phyloP scores from a whole-genome alignment of 2,797 vertebrate genomes.

The Triplophysa bombifrons region DNA sequence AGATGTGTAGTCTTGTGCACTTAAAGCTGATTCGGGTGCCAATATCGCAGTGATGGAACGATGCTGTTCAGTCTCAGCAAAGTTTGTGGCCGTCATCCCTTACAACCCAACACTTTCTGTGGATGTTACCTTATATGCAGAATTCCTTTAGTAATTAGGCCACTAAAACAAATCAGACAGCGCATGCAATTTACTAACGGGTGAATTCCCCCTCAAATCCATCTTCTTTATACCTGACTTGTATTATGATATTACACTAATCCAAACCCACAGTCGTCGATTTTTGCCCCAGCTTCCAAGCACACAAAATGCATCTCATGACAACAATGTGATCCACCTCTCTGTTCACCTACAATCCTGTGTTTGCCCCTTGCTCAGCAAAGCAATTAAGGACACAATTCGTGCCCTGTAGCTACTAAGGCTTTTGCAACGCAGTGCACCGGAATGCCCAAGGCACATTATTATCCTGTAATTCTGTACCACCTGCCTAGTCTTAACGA shows the following conservation, averaged over 20 bases:
- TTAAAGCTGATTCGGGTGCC: background rate
- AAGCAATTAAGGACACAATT: constrained; percentile 68
- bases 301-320: constrained; percentile 15
- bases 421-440: constrained; percentile 66
- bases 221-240: background rate
- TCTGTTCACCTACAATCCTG: constrained; percentile 19
- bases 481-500: constrained; percentile 81
- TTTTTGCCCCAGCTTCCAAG: background rate
- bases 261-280: background rate
- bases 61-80: background rate
- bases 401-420: constrained; percentile 63
- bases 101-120: too few relatives aligned
- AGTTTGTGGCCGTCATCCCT: background rate
- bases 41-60: background rate
- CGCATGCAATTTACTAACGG: background rate
- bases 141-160: too few relatives aligned
- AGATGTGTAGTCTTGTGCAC: background rate
- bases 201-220: background rate
- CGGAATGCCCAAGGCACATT: constrained; percentile 77
- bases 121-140: too few relatives aligned
- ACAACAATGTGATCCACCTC: constrained; percentile 1
- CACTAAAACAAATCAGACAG: too few relatives aligned
- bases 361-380: constrained; percentile 57
- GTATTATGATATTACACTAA: background rate
- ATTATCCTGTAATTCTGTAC: constrained; percentile 80